These are phyloP conservation scores for Muraenolepis orangiensis DNA, from an alignment of 2,797 vertebrate genomes.

Conservation along the genomic window DNA sequence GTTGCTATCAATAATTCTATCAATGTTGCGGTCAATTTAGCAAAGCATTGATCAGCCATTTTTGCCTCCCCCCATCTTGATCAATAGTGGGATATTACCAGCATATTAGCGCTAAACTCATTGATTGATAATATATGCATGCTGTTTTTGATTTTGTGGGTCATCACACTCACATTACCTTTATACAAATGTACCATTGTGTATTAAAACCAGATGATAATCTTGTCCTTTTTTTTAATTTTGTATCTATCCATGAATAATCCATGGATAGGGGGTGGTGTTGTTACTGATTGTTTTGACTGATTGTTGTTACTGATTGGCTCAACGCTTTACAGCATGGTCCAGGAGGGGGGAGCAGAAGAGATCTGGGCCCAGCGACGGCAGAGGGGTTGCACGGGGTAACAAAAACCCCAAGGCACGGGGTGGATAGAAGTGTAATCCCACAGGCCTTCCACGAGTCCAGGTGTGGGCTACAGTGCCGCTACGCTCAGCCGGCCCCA, in stretches of 20 bases:
- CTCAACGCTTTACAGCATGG: neutral
- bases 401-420: slow-evolving; percentile 28
- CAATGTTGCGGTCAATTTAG: too few relatives aligned
- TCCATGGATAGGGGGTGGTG: too few relatives aligned
- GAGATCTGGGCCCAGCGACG: slow-evolving; percentile 35
- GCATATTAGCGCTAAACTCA: too few relatives aligned
- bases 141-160: slow-evolving; percentile 27
- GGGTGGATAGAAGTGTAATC: slow-evolving; percentile 43
- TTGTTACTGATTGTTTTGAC: slow-evolving; percentile 12
- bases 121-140: neutral
- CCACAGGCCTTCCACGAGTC: slow-evolving; percentile 42
- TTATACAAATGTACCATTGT: slow-evolving; percentile 51
- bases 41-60: neutral
- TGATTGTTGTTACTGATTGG: slow-evolving; percentile 1
- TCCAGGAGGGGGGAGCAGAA: slow-evolving; percentile 14
- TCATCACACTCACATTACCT: slow-evolving; percentile 27
- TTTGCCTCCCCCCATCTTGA: neutral
- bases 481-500: slow-evolving; percentile 46
- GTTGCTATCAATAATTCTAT: too few relatives aligned
- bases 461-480: slow-evolving; percentile 54
- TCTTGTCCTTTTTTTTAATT: slow-evolving; percentile 50
- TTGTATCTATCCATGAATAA: slow-evolving; percentile 36
- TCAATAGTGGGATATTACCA: neutral
- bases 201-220: slow-evolving; percentile 37
- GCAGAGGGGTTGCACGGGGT: slow-evolving; percentile 10